phyloP scores from a whole-genome alignment of 2,888 invertebrate genomes.

The Rhagophthalmus giganteus region DNA sequence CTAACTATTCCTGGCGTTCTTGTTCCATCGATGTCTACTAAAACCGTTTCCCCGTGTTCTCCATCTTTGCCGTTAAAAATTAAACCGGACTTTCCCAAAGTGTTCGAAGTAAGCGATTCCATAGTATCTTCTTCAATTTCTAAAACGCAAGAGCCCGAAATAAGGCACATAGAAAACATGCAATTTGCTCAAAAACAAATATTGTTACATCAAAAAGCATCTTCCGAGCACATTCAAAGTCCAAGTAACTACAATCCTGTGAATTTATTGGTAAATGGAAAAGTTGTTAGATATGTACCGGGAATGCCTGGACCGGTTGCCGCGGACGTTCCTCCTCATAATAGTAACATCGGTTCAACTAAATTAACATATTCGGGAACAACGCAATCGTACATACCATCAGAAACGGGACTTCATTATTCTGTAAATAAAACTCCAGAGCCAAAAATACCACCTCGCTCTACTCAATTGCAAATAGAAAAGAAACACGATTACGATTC shows the following conservation, averaged over 20 bases:
- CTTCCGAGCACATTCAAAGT: constrained; percentile 43
- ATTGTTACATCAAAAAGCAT: constrained; percentile 43
- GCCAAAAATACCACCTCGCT: neutral
- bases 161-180: constrained; percentile 32
- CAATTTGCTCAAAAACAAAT: constrained; percentile 40
- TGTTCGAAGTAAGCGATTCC: constrained; percentile 1
- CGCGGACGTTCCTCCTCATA: constrained; percentile 50
- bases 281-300: constrained; percentile 82
- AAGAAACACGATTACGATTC: constrained; percentile 15
- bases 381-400: neutral
- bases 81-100: constrained; percentile 33
- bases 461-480: constrained; percentile 2
- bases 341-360: constrained; percentile 3
- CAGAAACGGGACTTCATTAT: neutral
- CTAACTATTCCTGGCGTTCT: constrained; percentile 44
- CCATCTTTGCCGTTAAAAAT: constrained; percentile 23
- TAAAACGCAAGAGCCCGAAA: constrained; percentile 59
- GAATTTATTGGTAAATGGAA: constrained; percentile 64
- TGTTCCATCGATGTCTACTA: constrained; percentile 35
- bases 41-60: constrained; percentile 30
- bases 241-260: constrained; percentile 57
- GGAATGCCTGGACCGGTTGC: constrained; percentile 81
- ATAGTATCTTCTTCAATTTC: constrained; percentile 46
- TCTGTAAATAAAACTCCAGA: constrained; percentile 6
- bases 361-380: constrained; percentile 1